A percentile compares a stretch with the other conserved stretches of the same genome.
Evolutionary conservation across 2,113 vertebrate species (phyloP).

Genomic region (Sander lucioperca): DNA sequence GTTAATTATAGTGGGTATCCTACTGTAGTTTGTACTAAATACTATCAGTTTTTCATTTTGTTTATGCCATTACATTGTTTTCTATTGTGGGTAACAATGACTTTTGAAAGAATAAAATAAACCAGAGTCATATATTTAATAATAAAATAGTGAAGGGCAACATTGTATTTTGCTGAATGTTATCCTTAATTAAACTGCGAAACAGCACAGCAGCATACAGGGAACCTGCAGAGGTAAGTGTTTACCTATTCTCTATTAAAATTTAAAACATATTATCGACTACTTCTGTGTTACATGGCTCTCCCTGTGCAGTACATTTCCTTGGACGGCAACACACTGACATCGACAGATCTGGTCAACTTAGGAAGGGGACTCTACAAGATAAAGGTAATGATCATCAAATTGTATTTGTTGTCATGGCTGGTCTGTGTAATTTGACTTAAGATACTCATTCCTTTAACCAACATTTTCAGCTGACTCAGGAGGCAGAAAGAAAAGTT

Average conservation of each 20-base stretch:
- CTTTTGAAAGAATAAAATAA: background rate
- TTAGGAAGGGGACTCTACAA: conserved; percentile 93
- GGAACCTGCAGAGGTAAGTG: conserved; percentile 80
- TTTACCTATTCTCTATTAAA: background rate
- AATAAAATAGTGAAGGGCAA: background rate
- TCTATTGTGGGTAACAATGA: background rate
- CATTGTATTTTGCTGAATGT: background rate
- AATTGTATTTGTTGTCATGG: conserved; percentile 5
- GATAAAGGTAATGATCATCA: conserved; percentile 90
- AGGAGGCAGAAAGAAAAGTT: conserved; percentile 89
- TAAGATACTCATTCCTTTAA: background rate
- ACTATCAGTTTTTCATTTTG: background rate
- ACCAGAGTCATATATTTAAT: background rate
- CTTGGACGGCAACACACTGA: conserved; percentile 93
- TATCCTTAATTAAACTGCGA: conserved; percentile 61
- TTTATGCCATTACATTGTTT: background rate
- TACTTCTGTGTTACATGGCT: conserved; percentile 37
- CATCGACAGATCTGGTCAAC: conserved; percentile 91
- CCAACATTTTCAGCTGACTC: conserved; percentile 87
- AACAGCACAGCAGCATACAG: conserved; percentile 82
- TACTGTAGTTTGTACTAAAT: background rate
- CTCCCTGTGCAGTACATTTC: conserved; percentile 85
- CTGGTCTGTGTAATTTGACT: conserved; percentile 50
- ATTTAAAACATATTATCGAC: background rate
- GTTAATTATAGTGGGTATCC: too few species aligned